A percentile compares a stretch with the other conserved stretches of the same genome.
Evolutionary conservation across 92 coral and sea anemone genomes (phyloP).

Genomic region (Phenganax subtilis): DNA sequence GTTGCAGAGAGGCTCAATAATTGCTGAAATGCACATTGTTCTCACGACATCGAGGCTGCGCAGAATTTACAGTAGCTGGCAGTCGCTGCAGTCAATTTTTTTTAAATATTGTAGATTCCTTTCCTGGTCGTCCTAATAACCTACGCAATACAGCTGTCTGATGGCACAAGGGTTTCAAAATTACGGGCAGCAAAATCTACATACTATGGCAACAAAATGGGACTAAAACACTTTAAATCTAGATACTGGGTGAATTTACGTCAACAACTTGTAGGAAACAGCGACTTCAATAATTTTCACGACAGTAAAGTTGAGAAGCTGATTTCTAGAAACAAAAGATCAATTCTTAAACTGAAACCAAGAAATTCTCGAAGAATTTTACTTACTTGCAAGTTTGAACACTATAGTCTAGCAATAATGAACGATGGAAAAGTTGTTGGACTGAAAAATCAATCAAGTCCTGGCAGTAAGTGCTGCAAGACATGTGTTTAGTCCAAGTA

Average conservation of each 20-base stretch:
- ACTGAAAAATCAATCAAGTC: slow-evolving; percentile 17
- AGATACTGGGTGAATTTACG: slow-evolving; percentile 2
- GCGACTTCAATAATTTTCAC: neutral
- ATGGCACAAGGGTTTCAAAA: neutral
- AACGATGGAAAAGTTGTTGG: slow-evolving; percentile 10
- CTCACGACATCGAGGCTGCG: neutral
- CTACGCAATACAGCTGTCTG: slow-evolving; percentile 2
- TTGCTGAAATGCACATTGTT: too few relatives aligned
- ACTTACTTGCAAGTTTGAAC: neutral
- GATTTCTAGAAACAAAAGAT: neutral
- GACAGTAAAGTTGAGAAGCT: neutral
- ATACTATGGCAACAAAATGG: neutral
- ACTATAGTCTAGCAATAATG: slow-evolving; percentile 15
- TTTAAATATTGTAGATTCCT: neutral
- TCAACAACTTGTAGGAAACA: neutral
- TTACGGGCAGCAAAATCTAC: neutral
- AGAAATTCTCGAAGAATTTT: neutral
- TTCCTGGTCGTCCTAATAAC: neutral
- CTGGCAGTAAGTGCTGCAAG: neutral
- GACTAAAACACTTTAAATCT: neutral
- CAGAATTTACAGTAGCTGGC: neutral
- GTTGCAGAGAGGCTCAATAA: too few relatives aligned
- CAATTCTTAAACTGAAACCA: neutral
- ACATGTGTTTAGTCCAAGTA: neutral
- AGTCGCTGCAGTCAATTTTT: neutral